phyloP scores from a whole-genome alignment of 1,140 invertebrate species.

The Drosophila ironensis region DNA sequence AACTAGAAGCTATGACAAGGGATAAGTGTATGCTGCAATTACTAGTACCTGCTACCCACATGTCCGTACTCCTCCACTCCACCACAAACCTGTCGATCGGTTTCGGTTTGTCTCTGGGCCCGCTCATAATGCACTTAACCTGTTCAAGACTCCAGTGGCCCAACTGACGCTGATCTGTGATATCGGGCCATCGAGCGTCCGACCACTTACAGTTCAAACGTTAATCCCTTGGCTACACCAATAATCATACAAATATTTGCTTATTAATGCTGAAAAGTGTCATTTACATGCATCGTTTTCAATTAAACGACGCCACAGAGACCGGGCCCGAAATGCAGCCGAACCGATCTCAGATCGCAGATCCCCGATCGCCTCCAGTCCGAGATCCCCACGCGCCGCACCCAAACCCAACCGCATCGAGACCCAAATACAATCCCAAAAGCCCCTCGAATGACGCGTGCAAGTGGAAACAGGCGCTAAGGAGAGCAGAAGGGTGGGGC shows the following conservation, averaged over 20 bases:
- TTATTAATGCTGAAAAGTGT: conserved; percentile 81
- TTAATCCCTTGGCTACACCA: conserved; percentile 71
- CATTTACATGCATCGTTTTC: conserved; percentile 81
- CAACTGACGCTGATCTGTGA: conserved; percentile 37
- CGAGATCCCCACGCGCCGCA: conserved; percentile 39
- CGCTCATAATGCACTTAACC: conserved; percentile 48
- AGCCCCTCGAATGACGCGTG: conserved; percentile 38
- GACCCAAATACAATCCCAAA: conserved; percentile 40
- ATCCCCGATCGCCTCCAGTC: conserved; percentile 30
- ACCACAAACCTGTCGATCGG: conserved; percentile 39
- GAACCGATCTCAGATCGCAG: conserved; percentile 28
- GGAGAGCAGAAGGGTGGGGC: conserved; percentile 6
- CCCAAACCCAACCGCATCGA: conserved; percentile 29
- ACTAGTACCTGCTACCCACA: not conserved
- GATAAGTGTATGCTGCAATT: no score
- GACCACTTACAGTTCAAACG: conserved; percentile 47
- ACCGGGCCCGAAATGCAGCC: conserved; percentile 17
- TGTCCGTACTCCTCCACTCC: conserved; percentile 7
- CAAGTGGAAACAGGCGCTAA: conserved; percentile 39
- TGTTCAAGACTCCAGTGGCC: conserved; percentile 35
- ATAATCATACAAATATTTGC: conserved; percentile 81
- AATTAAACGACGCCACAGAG: conserved; percentile 77
- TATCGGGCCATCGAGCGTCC: conserved; percentile 31
- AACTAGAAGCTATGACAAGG: no score
- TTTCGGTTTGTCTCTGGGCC: conserved; percentile 12